These are phyloP conservation scores for Pterostichus niger DNA, from an alignment of 2,888 invertebrate genomes.

Conservation along the genomic window DNA sequence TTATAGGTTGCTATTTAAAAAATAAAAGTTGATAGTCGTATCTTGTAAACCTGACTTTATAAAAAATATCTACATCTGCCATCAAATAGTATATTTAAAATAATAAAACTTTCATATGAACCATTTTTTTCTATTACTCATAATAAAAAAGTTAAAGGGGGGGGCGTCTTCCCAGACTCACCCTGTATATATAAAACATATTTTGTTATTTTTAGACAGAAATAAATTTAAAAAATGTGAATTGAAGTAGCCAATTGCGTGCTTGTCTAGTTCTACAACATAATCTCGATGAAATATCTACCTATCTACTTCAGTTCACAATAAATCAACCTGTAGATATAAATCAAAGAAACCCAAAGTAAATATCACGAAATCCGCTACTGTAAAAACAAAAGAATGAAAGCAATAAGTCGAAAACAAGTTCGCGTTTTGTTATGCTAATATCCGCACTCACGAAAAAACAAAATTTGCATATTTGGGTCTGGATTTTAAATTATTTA, in stretches of 20 bases:
- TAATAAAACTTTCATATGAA: too few relatives aligned
- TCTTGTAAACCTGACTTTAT: too few relatives aligned
- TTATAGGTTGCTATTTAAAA: too few relatives aligned
- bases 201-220: slow-evolving; percentile 8
- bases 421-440: slow-evolving; percentile 45
- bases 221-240: slow-evolving; percentile 20
- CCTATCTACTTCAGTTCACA: slow-evolving; percentile 21
- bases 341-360: slow-evolving; percentile 36
- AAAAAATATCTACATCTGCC: too few relatives aligned
- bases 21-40: too few relatives aligned
- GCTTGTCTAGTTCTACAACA: slow-evolving; percentile 33
- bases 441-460: slow-evolving; percentile 21
- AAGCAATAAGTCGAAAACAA: slow-evolving; percentile 33
- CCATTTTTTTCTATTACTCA: too few relatives aligned
- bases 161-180: too few relatives aligned
- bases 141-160: too few relatives aligned
- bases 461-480: slow-evolving; percentile 44
- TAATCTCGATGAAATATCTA: slow-evolving; percentile 36
- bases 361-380: slow-evolving; percentile 46
- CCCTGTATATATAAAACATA: background rate
- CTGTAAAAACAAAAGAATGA: slow-evolving; percentile 43
- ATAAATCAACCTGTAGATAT: slow-evolving; percentile 45
- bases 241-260: slow-evolving; percentile 10
- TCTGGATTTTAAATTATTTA: slow-evolving; percentile 41
- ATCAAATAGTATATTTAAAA: too few relatives aligned